phyloP scores from a whole-genome alignment of 2,797 vertebrate species.

The Poecilia picta region DNA sequence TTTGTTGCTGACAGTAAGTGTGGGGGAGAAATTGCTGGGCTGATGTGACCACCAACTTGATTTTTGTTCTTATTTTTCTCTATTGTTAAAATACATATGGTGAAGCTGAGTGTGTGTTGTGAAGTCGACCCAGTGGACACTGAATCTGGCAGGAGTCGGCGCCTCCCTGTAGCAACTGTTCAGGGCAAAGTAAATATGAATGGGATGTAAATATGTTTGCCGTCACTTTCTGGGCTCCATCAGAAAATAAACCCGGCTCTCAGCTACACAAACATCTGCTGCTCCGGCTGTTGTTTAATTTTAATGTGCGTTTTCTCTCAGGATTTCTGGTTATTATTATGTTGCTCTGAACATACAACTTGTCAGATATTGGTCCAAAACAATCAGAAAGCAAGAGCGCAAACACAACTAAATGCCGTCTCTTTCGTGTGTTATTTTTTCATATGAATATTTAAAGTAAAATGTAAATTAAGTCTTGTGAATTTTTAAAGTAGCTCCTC shows the following conservation, averaged over 20 bases:
- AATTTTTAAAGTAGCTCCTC: not conserved
- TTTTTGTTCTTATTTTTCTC: too few relatives aligned
- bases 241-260: not conserved
- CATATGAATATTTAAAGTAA: not conserved
- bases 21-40: too few relatives aligned
- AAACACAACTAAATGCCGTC: not conserved
- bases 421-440: not conserved
- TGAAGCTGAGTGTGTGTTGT: too few relatives aligned
- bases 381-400: not conserved
- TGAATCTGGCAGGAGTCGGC: not conserved
- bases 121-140: not conserved
- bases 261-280: not conserved
- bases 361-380: constrained; percentile 1
- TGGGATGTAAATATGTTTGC: not conserved
- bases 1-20: not conserved
- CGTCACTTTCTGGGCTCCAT: not conserved
- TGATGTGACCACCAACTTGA: too few relatives aligned
- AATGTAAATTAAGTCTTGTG: not conserved
- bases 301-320: not conserved
- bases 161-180: not conserved
- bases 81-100: too few relatives aligned
- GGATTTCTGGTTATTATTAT: not conserved
- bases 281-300: not conserved
- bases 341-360: not conserved
- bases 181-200: not conserved